Evolutionary conservation across 2,888 invertebrate genomes (phyloP), one percentile per base, ranked within the genome.

Genomic region (Cheilosia soror): DNA sequence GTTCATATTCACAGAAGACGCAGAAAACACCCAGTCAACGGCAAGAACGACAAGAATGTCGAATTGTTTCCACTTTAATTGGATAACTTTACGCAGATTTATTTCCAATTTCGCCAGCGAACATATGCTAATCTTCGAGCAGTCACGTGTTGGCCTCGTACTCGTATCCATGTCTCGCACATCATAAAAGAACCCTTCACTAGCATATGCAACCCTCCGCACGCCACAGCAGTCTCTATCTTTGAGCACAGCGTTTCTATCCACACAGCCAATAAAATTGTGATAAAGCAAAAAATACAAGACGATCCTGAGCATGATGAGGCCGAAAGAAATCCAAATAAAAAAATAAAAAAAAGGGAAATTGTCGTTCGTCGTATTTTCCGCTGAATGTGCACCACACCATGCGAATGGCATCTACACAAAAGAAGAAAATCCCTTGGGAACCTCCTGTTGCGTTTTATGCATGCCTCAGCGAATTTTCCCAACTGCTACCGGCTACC

Each of bases 1-100:
- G 4, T 37, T 37, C 11, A 31, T n/a, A 9, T 5, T 11, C 15
- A 44, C 27, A 55, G 33, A 44, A 25, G n/a, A 58, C 15, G 49
- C 5, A 29, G 20, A 51, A n/a, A 4, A 55, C 29, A 15, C 15
- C 15, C 47, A 47, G n/a, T 7, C 31, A 47, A 55, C 33, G 72
- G 42, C 42, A 68, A 20, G 20, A 20, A 62, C 44, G n/a, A 49
- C 49, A 63, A 75, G 73, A 68, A 78, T 66, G 69, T 80, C 75
- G 84, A 75, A 80, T 84, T 85, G 81, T 81, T 85, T 85, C 81
- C 85, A 68, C 71, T 81, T 80, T 85, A 85, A 85, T 85, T 85
- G 81, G 85, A 80, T 81, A 85, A 85, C 85, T 81, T 85, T 76
- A 85, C 81, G 77, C 71, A 81, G 85, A 85, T 85, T 85, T 85